Conservation (phyloP, 37 sponge, comb jelly and placozoan species). For the Corticium candelabrum region DNA sequence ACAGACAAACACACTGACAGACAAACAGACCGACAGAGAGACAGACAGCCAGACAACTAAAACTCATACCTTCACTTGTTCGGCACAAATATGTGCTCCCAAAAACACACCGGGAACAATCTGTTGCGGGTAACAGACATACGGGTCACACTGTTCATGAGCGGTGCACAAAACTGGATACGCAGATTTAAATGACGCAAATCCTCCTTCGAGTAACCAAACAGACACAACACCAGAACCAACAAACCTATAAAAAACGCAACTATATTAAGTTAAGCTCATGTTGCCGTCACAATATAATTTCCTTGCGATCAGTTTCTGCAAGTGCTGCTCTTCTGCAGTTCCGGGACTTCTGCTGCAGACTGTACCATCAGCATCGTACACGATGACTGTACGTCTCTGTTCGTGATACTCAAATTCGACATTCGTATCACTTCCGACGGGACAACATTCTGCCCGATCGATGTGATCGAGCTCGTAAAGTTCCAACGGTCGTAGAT, state of each 20-base stretch:
- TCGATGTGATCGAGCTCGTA: not conserved
- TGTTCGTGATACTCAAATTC: not conserved
- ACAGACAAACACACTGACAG: too few species aligned
- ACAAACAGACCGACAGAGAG: too few species aligned
- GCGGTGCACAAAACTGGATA: not conserved
- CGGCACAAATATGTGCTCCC: not conserved
- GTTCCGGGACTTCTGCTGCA: not conserved
- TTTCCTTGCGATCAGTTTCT: too few species aligned
- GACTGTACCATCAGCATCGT: not conserved
- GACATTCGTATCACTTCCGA: too few species aligned
- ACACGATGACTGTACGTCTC: not conserved
- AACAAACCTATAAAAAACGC: too few species aligned
- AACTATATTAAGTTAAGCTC: too few species aligned
- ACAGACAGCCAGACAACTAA: not conserved
- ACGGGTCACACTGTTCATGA: not conserved
- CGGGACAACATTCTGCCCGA: not conserved
- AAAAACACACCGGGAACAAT: not conserved
- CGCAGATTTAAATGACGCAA: not conserved
- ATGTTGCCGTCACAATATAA: too few species aligned
- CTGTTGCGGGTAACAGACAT: not conserved
- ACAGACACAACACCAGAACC: not conserved
- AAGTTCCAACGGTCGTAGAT: not conserved
- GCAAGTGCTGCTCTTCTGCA: too few species aligned
- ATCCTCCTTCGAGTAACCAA: not conserved
- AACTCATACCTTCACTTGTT: not conserved